Percentiles rank a stretch among this genome's conserved stretches.
phyloP scores from a whole-genome alignment of 2,888 invertebrate species.

The Perdita meconis region DNA sequence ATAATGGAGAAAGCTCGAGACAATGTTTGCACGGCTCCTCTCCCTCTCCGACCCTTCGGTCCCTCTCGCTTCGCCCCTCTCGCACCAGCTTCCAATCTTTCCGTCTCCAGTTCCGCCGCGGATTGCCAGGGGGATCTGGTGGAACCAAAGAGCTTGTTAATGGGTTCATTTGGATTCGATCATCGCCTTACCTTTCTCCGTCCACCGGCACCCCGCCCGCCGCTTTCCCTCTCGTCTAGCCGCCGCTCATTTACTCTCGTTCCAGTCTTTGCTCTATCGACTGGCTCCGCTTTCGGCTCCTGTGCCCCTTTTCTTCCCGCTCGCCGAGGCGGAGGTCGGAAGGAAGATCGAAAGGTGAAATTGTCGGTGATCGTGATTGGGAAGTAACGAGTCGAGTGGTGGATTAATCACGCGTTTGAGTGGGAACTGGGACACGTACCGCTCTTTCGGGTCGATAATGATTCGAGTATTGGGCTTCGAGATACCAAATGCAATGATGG shows the following conservation, averaged over 20 bases:
- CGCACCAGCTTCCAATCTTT: slow-evolving; percentile 31
- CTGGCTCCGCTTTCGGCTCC: slow-evolving; percentile 37
- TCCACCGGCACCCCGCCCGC: slow-evolving; percentile 47
- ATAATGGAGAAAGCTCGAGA: slow-evolving; percentile 83
- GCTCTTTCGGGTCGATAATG: too few species aligned
- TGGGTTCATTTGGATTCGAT: slow-evolving; percentile 83
- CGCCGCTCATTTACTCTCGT: slow-evolving; percentile 52
- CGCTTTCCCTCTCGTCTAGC: slow-evolving; percentile 31
- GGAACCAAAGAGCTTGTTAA: slow-evolving; percentile 81
- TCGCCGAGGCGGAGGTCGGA: not conserved
- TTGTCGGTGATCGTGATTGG: slow-evolving; percentile 22
- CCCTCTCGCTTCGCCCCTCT: slow-evolving; percentile 14
- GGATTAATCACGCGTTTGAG: slow-evolving; percentile 4
- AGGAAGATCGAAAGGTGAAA: slow-evolving; percentile 14
- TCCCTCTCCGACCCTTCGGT: slow-evolving; percentile 35
- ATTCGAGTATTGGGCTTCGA: too few species aligned
- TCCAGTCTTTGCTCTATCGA: slow-evolving; percentile 52
- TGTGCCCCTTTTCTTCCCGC: not conserved
- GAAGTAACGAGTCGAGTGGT: not conserved
- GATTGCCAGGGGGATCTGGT: slow-evolving; percentile 67
- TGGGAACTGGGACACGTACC: not conserved
- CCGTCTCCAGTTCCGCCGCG: slow-evolving; percentile 52
- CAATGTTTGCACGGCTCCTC: slow-evolving; percentile 80
- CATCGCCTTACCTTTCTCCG: slow-evolving; percentile 76
- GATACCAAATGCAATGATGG: too few species aligned